Conservation (phyloP, 2,113 vertebrate genomes). For the Myanophis thanlyinensis region DNA sequence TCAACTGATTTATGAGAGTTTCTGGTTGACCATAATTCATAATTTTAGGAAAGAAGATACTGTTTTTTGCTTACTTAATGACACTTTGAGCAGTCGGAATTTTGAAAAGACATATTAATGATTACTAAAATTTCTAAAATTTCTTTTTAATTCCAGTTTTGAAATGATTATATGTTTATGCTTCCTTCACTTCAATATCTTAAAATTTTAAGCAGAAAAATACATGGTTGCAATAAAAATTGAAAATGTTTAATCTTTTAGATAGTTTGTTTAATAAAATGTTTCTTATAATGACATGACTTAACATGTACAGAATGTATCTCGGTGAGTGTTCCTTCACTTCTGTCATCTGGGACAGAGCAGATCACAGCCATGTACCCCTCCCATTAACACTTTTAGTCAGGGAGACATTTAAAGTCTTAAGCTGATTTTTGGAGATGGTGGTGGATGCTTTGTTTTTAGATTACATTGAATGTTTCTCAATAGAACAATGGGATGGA, state of each 20-base stretch:
- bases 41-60: slow-evolving; percentile 36
- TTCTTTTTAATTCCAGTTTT: background rate
- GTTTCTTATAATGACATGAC: background rate
- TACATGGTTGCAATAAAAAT: background rate
- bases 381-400: background rate
- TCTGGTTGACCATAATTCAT: slow-evolving; percentile 36
- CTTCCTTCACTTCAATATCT: background rate
- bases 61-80: slow-evolving; percentile 38
- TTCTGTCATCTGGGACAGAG: background rate
- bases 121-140: background rate
- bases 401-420: background rate
- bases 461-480: background rate
- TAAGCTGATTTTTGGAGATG: background rate
- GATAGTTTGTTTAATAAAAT: background rate
- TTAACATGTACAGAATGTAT: background rate
- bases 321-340: background rate
- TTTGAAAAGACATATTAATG: background rate
- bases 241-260: background rate
- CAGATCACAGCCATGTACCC: background rate
- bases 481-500: background rate
- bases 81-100: background rate
- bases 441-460: background rate
- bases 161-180: background rate
- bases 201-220: background rate
- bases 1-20: slow-evolving; percentile 50